Conservation (phyloP, 2,797 vertebrate species). For the Galagoides demidoff region DNA sequence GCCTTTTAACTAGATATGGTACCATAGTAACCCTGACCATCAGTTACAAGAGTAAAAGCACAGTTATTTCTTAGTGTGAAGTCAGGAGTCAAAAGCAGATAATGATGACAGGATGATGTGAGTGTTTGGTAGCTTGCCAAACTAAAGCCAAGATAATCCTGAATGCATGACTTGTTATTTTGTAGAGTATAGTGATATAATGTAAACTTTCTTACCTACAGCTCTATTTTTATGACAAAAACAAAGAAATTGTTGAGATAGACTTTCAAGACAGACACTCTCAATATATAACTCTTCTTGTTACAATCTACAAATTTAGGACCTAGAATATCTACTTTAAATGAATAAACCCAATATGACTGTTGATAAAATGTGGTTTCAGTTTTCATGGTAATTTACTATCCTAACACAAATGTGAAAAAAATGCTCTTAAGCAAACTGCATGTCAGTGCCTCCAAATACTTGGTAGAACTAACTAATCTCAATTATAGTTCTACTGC, state of each 20-base stretch:
- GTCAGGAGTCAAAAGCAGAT: conserved; percentile 80
- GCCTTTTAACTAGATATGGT: neutral
- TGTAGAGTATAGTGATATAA: neutral
- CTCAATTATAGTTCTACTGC: conserved; percentile 72
- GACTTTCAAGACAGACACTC: neutral
- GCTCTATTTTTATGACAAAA: conserved; percentile 57
- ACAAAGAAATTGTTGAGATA: neutral
- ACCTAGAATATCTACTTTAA: conserved; percentile 24
- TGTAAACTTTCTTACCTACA: conserved; percentile 31
- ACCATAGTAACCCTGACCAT: conserved; percentile 55
- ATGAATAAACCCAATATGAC: conserved; percentile 59
- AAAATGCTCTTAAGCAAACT: conserved; percentile 56
- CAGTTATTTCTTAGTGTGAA: conserved; percentile 76
- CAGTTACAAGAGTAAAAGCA: conserved; percentile 74
- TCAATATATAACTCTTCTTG: neutral
- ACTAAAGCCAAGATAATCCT: conserved; percentile 69
- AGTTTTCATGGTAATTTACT: conserved; percentile 60
- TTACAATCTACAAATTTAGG: neutral
- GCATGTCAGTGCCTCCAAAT: conserved; percentile 60
- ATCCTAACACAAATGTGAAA: conserved; percentile 52
- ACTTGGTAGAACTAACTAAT: conserved; percentile 72
- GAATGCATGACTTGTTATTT: conserved; percentile 68
- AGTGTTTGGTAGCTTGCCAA: conserved; percentile 77
- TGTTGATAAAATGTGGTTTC: conserved; percentile 64
- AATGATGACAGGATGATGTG: conserved; percentile 82